Evolutionary conservation across 2,113 vertebrate species (phyloP).

Genomic region (Phalacrocorax carbo): DNA sequence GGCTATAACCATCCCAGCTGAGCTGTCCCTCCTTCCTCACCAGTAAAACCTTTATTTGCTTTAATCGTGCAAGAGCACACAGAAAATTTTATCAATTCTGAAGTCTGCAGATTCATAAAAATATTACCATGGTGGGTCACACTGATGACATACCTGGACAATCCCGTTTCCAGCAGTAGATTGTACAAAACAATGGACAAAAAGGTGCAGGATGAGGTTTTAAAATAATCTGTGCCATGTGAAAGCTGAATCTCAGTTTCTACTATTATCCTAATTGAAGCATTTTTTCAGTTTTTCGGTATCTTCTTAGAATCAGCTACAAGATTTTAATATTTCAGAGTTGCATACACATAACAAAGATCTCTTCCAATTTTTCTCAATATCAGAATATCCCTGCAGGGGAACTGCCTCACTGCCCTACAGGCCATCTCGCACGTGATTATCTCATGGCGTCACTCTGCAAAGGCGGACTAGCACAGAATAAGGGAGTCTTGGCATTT

Average conservation of each 20-base stretch:
- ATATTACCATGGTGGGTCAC: background rate
- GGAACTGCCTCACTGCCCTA: background rate
- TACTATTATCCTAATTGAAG: background rate
- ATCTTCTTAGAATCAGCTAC: background rate
- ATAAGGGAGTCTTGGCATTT: background rate
- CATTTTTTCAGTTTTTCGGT: background rate
- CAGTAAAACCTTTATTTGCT: background rate
- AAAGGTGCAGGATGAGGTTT: background rate
- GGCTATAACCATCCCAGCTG: background rate
- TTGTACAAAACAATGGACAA: background rate
- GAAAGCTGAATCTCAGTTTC: background rate
- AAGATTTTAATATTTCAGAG: background rate
- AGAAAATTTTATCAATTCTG: background rate
- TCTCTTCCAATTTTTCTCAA: background rate
- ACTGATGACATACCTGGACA: background rate
- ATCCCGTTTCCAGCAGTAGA: background rate
- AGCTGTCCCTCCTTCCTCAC: background rate
- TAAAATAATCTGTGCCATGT: background rate
- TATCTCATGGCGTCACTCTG: background rate
- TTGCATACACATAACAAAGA: background rate
- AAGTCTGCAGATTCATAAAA: background rate
- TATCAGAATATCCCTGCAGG: background rate
- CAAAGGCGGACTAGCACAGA: background rate
- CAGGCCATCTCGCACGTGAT: fast-evolving
- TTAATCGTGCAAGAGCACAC: background rate